Evolutionary conservation across 2,888 invertebrate genomes (phyloP), one percentile per base, ranked within the genome.

Genomic region (Heliconius aoede): DNA sequence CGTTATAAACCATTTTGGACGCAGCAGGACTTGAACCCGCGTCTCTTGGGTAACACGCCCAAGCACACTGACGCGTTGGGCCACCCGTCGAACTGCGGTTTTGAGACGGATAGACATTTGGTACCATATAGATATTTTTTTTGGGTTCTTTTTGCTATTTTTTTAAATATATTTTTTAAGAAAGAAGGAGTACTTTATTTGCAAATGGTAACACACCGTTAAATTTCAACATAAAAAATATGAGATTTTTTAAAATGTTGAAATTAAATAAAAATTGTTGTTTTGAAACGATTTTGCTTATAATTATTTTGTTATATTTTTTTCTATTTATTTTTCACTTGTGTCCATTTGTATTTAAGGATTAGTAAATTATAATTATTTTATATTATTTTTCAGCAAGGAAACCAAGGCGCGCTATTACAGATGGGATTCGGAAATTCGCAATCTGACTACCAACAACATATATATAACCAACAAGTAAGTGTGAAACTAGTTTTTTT

Each of bases 401-500:
- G 69, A 24, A 94, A 94, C 83, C 94, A 94, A 78, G 90, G 93
- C 83, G 94, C 93, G 26, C 89, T 85, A 1, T 86, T 88, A 4
- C 88, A 90, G 0, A 89, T 91, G 87, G 90, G 89, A 65, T 93
- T 91, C 81, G 86, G 86, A 55, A 85, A 88, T 3, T 80, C 86
- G 11, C 91, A 88, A 58, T 84, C 88, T 15, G 94, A 94, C 62
- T 94, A 91, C 83, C 93, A 91, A 78, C 92, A 92, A 77, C 93
- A 92, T 80, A 93, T 91, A 83, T 84, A 91, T 79, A 90, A 86
- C 71, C 93, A 92, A 75, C 93, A 92, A 72, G 73, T 73, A 3
- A 73, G 62, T 46, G 46, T 40, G 13, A 40, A 40, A 40, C 36
- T 13, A 11, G 36, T 18, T 21, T 46, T 46, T 46, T 18, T 18